Conservation (phyloP, 2,113 vertebrate genomes). For the Hippocampus barbouri region DNA sequence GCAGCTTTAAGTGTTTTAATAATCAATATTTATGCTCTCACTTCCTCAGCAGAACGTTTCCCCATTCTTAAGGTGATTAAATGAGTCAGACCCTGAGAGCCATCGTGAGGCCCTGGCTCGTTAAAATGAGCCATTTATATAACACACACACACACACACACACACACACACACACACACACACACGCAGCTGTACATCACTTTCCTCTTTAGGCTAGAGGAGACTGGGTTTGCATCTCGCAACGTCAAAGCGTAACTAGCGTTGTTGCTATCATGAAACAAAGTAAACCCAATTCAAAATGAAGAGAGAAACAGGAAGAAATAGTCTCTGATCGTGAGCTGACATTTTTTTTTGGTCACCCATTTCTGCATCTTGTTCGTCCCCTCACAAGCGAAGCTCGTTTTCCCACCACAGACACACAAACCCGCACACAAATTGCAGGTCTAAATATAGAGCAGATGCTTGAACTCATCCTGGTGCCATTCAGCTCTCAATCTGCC, state of each 20-base stretch:
- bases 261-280: not conserved
- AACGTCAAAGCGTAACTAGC: not conserved
- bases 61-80: constrained; percentile 49
- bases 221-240: not conserved
- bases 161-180: not conserved
- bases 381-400: constrained; percentile 14
- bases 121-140: constrained; percentile 25
- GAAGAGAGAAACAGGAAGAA: not conserved
- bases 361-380: constrained; percentile 19
- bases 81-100: constrained; percentile 43
- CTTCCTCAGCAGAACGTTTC: constrained; percentile 30
- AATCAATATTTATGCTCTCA: constrained; percentile 52
- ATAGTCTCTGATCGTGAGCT: not conserved
- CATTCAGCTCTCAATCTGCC: constrained; percentile 30
- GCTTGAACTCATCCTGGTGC: constrained; percentile 40
- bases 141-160: no score
- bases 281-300: not conserved
- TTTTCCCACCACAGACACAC: constrained; percentile 19
- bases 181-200: not conserved
- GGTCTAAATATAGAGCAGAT: constrained; percentile 60
- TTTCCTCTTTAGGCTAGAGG: not conserved
- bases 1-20: constrained; percentile 25
- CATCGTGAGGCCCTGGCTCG: constrained; percentile 15
- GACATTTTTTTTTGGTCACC: not conserved
- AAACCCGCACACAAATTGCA: constrained; percentile 12